These are phyloP conservation scores for Gymnorhina tibicen DNA, from an alignment of 2,113 vertebrate species.

Conservation along the genomic window DNA sequence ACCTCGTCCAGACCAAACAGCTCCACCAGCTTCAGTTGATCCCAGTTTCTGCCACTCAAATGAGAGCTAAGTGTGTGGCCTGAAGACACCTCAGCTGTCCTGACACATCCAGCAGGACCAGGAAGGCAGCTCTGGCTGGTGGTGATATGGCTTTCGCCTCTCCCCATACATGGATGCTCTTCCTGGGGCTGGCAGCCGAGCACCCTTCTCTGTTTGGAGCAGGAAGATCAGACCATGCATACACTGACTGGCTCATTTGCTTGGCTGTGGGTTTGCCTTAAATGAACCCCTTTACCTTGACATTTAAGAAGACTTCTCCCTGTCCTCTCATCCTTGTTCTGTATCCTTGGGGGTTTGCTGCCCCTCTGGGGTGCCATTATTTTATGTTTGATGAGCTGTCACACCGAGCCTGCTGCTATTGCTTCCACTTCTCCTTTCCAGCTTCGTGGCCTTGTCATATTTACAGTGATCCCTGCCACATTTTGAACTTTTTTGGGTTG, in stretches of 20 bases:
- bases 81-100: neutral
- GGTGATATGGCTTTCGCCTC: neutral
- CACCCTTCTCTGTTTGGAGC: neutral
- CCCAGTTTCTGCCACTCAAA: neutral
- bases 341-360: neutral
- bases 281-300: neutral
- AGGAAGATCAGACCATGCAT: neutral
- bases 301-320: neutral
- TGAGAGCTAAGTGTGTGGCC: neutral
- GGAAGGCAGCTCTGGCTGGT: neutral
- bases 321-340: neutral
- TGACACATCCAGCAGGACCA: neutral
- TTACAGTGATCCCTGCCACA: neutral
- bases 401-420: neutral
- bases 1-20: neutral
- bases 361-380: neutral
- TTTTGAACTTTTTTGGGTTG: neutral
- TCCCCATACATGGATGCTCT: neutral
- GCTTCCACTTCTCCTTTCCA: neutral
- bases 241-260: neutral
- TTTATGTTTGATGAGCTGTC: neutral
- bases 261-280: neutral
- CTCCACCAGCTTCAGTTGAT: neutral
- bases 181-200: neutral
- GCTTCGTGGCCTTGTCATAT: neutral